A percentile compares a stretch with the other conserved stretches of the same genome.
Conservation (phyloP, 2,888 invertebrate genomes). For the Bellardia pandia region DNA sequence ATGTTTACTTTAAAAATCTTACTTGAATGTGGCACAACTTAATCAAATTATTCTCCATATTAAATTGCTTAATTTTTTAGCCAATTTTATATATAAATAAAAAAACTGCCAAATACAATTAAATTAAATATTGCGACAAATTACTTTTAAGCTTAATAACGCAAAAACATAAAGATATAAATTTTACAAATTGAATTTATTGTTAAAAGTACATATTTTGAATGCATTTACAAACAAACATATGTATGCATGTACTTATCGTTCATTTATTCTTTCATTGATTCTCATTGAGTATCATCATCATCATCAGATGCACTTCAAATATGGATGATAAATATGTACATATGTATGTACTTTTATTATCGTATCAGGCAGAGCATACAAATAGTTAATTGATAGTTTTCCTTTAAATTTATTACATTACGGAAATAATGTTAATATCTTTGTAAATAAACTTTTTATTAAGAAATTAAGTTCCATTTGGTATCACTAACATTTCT, state of each 20-base stretch:
- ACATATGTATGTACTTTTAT: slow-evolving; percentile 13
- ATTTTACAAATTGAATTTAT: slow-evolving; percentile 62
- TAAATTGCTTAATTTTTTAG: too few species aligned
- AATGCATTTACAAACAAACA: slow-evolving; percentile 40
- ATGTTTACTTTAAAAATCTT: too few species aligned
- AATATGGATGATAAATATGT: slow-evolving; percentile 39
- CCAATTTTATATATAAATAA: too few species aligned
- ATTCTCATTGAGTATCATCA: slow-evolving; percentile 25
- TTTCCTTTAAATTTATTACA: too few species aligned
- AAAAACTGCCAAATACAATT: too few species aligned
- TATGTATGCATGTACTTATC: slow-evolving; percentile 3
- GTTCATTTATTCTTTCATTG: slow-evolving; percentile 34
- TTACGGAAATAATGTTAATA: too few species aligned
- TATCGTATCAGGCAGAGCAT: neutral
- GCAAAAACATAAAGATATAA: neutral
- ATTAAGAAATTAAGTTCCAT: too few species aligned
- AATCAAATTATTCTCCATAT: too few species aligned
- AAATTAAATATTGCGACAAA: slow-evolving; percentile 2
- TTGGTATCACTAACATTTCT: too few species aligned
- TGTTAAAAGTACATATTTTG: slow-evolving; percentile 59
- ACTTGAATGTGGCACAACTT: too few species aligned
- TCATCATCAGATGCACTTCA: slow-evolving; percentile 20
- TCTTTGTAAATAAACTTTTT: too few species aligned
- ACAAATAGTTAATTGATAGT: slow-evolving; percentile 4
- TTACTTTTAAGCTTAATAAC: slow-evolving; percentile 40